These are phyloP conservation scores for Acrossocheilus fasciatus DNA, from an alignment of 2,797 vertebrate species.

Conservation along the genomic window DNA sequence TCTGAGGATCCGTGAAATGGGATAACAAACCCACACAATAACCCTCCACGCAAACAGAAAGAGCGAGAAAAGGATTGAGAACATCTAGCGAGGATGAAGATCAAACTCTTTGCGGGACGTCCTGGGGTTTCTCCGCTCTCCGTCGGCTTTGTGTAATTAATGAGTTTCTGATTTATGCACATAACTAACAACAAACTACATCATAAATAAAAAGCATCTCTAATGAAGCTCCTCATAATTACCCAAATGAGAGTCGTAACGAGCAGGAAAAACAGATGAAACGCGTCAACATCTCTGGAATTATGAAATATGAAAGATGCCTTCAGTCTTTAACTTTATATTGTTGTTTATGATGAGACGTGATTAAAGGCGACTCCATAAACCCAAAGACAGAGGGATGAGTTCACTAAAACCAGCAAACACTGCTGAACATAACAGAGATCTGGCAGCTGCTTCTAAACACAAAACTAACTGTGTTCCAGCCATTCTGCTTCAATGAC, in stretches of 20 bases:
- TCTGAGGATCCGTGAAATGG: slow-evolving; percentile 75
- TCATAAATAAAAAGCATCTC: slow-evolving; percentile 37
- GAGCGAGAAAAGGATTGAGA: not conserved
- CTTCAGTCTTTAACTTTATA: not conserved
- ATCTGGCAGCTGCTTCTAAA: not conserved
- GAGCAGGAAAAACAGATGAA: slow-evolving; percentile 15
- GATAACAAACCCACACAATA: slow-evolving; percentile 80
- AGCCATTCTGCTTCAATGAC: not conserved
- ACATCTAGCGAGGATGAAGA: not conserved
- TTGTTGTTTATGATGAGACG: not conserved
- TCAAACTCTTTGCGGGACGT: slow-evolving; percentile 10
- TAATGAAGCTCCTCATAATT: slow-evolving; percentile 34
- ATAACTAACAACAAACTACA: slow-evolving; percentile 49
- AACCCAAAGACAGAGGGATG: not conserved
- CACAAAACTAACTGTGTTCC: not conserved
- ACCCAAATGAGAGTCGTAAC: not conserved
- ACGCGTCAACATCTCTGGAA: not conserved
- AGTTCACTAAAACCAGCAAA: not conserved
- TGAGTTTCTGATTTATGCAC: slow-evolving; percentile 48
- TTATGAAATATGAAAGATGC: slow-evolving; percentile 5
- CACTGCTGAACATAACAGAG: not conserved
- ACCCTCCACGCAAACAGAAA: slow-evolving; percentile 66
- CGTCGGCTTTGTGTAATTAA: slow-evolving; percentile 43
- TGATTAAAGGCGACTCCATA: not conserved
- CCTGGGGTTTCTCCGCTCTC: slow-evolving; percentile 27